These are phyloP conservation scores for Ctenochaetus hawaiiensis DNA, from an alignment of 2,797 vertebrate species.

Conservation along the genomic window DNA sequence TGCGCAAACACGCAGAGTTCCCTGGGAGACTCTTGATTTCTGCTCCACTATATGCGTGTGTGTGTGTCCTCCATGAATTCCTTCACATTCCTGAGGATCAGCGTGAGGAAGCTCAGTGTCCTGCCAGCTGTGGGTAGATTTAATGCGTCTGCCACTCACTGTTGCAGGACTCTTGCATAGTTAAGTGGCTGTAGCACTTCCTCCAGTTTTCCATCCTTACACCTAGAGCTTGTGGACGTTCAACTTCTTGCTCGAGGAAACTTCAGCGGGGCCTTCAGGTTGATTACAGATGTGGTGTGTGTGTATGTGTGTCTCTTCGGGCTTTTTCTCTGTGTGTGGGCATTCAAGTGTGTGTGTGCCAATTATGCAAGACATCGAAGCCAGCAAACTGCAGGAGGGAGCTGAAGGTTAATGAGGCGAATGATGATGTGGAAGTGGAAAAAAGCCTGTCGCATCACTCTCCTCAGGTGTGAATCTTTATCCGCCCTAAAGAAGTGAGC, in stretches of 20 bases:
- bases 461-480: constrained; percentile 51
- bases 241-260: constrained; percentile 20
- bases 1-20: constrained; percentile 39
- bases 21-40: constrained; percentile 38
- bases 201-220: constrained; percentile 18
- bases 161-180: constrained; percentile 26
- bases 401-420: constrained; percentile 7
- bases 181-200: constrained; percentile 12
- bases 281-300: constrained; percentile 18
- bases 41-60: constrained; percentile 23
- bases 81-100: constrained; percentile 78
- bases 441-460: constrained; percentile 22
- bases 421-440: constrained; percentile 5
- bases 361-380: constrained; percentile 27
- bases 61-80: constrained; percentile 65
- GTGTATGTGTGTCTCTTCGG: constrained; percentile 7
- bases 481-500: constrained; percentile 31
- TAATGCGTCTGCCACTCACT: constrained; percentile 63
- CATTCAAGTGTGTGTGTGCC: not conserved
- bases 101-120: constrained; percentile 75
- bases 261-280: constrained; percentile 4
- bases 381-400: constrained; percentile 32
- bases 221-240: constrained; percentile 15
- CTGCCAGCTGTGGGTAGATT: constrained; percentile 79
- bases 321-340: constrained; percentile 36